Evolutionary conservation across 2,797 vertebrate genomes (phyloP), one percentile per base, ranked within the genome.

Genomic region (Enteromius anoplus): DNA sequence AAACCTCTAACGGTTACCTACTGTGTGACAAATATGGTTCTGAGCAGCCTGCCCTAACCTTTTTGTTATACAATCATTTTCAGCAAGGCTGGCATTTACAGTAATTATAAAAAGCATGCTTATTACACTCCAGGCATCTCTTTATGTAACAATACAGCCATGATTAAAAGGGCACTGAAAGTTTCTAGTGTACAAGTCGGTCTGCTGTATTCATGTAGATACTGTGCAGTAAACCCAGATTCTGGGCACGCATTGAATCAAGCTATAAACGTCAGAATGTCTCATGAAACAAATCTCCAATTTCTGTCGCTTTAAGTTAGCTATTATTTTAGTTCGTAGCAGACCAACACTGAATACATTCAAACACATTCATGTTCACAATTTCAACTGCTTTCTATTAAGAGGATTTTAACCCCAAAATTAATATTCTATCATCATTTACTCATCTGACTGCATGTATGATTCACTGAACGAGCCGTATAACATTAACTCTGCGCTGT

Each of bases 21-120:
- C 85, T 83, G 81, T 70, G 83, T 62, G 82, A 71, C 83, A 85
- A 86, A 83, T 78, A 73, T 58, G 29, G 34, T 64, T 86, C 73
- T 70, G 83, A 75, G 81, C 47, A 64, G 82, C 42, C 23, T 47
- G 47, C 23, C 37, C 81, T 80, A 86, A 78, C 68, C 80, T 68
- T 66, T 11, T 65, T 42, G 62, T 81, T 37, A 75, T 64, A 79
- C 82, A 88, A 78, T 60, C 81, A 81, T 81, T 86, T 80, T 70
- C 29, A 71, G 65, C 15, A 83, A 58, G 71, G 53, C 80, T 86
- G 87, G 80, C 85, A 88, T 84, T 86, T 88, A 80, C 51, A 73
- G 77, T 76, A 53, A 71, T 83, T 86, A 83, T 84, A 49, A 73
- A 71, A 76, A 81, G 53, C 73, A 64, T 78, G 78, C 64, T 66